phyloP scores from a whole-genome alignment of 2,797 vertebrate genomes.

The Halcyon leucocephala region DNA sequence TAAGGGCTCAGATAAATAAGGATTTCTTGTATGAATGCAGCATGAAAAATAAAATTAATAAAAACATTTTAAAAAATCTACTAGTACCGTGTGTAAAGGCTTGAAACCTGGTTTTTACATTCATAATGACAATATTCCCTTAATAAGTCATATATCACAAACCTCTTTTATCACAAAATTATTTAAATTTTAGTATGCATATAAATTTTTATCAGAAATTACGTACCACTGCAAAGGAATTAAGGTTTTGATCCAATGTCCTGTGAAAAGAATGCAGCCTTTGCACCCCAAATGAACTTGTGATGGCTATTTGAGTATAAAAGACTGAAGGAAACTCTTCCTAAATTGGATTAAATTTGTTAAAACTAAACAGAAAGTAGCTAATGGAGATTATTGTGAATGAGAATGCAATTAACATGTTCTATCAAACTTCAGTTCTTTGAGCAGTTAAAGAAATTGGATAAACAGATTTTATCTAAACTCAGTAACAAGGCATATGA shows the following conservation, averaged over 20 bases:
- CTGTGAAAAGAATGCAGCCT: not conserved
- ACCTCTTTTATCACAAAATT: not conserved
- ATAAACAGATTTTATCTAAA: slow-evolving; percentile 13
- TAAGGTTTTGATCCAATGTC: not conserved
- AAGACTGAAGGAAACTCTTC: not conserved
- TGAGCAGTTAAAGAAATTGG: not conserved
- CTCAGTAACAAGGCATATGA: not conserved
- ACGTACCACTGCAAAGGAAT: not conserved
- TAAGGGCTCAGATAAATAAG: not conserved
- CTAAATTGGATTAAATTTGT: not conserved
- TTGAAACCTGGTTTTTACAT: not conserved
- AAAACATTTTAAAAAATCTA: rapidly evolving
- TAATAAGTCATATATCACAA: not conserved
- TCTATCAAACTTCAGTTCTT: slow-evolving; percentile 18
- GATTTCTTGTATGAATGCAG: not conserved
- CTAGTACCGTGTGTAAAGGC: not conserved
- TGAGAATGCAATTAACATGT: not conserved
- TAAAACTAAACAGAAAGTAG: slow-evolving; percentile 12
- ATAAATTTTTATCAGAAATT: not conserved
- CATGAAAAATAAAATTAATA: not conserved
- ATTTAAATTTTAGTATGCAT: not conserved
- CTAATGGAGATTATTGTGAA: not conserved
- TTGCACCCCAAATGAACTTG: not conserved
- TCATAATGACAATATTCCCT: not conserved
- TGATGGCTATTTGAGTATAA: not conserved